Evolutionary conservation across 2,797 vertebrate species (phyloP).

Genomic region (Decapterus maruadsi): DNA sequence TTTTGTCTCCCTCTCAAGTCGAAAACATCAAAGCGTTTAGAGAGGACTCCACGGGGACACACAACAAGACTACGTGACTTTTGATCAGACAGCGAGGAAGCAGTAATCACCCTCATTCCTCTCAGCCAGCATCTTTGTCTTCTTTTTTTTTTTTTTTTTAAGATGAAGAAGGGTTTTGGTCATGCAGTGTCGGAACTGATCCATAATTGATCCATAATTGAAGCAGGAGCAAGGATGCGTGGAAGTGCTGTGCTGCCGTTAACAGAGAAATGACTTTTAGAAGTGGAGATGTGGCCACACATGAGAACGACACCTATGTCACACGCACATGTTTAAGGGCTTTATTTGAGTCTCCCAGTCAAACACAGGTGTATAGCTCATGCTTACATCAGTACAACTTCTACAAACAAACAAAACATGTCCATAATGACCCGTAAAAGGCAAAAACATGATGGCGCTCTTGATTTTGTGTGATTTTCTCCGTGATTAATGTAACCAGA

Average conservation of each 20-base stretch:
- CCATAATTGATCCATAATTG: constrained; percentile 59
- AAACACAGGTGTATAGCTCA: neutral
- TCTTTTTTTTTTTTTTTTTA: constrained; percentile 3
- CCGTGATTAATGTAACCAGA: constrained; percentile 6
- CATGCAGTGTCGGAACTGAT: constrained; percentile 47
- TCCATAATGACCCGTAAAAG: neutral
- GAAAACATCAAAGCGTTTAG: constrained; percentile 3
- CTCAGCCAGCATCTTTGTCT: constrained; percentile 22
- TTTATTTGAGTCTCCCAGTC: constrained; percentile 11
- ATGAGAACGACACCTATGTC: neutral
- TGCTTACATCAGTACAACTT: neutral
- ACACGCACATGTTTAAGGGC: neutral
- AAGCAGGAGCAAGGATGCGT: constrained; percentile 49
- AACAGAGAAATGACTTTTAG: constrained; percentile 57
- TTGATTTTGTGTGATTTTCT: constrained; percentile 1
- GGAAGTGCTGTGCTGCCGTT: constrained; percentile 50
- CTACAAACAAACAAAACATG: constrained; percentile 15
- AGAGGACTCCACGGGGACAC: constrained; percentile 1
- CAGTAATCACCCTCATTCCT: constrained; percentile 7
- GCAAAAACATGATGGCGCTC: neutral
- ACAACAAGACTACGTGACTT: constrained; percentile 6
- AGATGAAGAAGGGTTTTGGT: constrained; percentile 37
- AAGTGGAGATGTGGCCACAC: constrained; percentile 38
- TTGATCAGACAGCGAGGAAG: neutral
- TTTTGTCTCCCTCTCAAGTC: constrained; percentile 8